Evolutionary conservation across 1,140 invertebrate species (phyloP).

Genomic region (Battus philenor): DNA sequence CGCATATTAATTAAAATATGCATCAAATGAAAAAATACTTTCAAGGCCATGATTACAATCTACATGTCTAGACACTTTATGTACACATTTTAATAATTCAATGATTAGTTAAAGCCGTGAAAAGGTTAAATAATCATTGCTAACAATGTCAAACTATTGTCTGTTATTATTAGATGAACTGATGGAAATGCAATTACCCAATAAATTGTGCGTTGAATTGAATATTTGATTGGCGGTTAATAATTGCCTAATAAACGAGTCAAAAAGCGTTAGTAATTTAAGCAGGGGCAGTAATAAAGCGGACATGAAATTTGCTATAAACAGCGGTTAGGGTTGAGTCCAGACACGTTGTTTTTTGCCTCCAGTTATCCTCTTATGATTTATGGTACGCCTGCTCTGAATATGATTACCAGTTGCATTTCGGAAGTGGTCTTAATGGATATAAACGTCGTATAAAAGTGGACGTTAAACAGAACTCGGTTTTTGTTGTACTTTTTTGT

Average conservation of each 20-base stretch:
- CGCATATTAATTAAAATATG: too few species aligned
- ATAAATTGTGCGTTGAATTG: slow-evolving; percentile 10
- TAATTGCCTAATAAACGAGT: slow-evolving; percentile 16
- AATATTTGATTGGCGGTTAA: slow-evolving; percentile 16
- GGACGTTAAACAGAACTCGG: slow-evolving; percentile 32
- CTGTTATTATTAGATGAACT: background rate
- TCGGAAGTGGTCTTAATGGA: slow-evolving; percentile 66
- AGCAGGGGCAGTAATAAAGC: slow-evolving; percentile 27
- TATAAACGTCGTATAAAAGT: slow-evolving; percentile 67
- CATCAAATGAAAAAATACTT: too few species aligned
- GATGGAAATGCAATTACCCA: slow-evolving; percentile 11
- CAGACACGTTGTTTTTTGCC: slow-evolving; percentile 58
- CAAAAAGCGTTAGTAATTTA: slow-evolving; percentile 18
- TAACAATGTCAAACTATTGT: too few species aligned
- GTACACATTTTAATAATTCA: too few species aligned
- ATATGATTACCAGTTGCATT: slow-evolving; percentile 66
- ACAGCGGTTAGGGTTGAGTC: slow-evolving; percentile 27
- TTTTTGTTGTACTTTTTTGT: background rate
- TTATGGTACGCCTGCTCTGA: slow-evolving; percentile 63
- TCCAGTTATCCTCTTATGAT: slow-evolving; percentile 56
- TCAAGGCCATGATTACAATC: too few species aligned
- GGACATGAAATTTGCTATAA: slow-evolving; percentile 21
- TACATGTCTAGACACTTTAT: too few species aligned
- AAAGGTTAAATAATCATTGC: too few species aligned
- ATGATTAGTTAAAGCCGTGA: too few species aligned